A percentile compares a stretch with the other conserved stretches of the same genome.
These are phyloP conservation scores for Yasuhikotakia modesta DNA, from an alignment of 2,797 vertebrate species.

Conservation along the genomic window DNA sequence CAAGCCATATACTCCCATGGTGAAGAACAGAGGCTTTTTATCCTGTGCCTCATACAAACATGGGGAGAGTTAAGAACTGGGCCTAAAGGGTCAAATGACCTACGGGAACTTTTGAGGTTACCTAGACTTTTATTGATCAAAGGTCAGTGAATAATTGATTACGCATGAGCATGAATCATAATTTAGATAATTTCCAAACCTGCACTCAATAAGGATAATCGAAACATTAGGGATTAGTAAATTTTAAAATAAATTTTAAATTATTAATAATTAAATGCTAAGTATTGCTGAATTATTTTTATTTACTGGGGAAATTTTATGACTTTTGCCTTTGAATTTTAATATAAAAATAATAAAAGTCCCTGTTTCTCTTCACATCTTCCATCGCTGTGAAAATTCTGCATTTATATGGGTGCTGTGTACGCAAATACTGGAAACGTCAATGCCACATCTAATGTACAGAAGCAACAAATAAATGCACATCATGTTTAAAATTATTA, in stretches of 20 bases:
- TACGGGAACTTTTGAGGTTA: conserved; percentile 64
- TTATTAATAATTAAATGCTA: no score
- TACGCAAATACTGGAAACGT: neutral
- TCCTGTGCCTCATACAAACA: conserved; percentile 64
- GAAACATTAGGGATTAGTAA: neutral
- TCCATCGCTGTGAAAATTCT: neutral
- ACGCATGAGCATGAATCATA: conserved; percentile 63
- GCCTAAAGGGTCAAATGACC: conserved; percentile 68
- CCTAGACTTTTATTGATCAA: conserved; percentile 73
- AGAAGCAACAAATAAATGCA: neutral
- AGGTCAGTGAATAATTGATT: conserved; percentile 73
- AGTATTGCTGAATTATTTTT: no score
- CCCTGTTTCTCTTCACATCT: neutral
- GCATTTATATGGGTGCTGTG: neutral
- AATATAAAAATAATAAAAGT: neutral
- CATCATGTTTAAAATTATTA: conserved; percentile 32
- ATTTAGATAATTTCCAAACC: conserved; percentile 55
- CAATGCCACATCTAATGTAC: neutral
- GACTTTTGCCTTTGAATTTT: neutral
- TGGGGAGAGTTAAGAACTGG: conserved; percentile 62
- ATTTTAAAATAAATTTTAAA: no score
- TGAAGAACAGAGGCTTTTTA: conserved; percentile 79
- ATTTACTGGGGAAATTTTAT: no score
- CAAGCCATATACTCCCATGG: conserved; percentile 78
- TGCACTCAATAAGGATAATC: conserved; percentile 14